phyloP scores from a whole-genome alignment of 2,113 vertebrate species.

The Ameiurus melas region DNA sequence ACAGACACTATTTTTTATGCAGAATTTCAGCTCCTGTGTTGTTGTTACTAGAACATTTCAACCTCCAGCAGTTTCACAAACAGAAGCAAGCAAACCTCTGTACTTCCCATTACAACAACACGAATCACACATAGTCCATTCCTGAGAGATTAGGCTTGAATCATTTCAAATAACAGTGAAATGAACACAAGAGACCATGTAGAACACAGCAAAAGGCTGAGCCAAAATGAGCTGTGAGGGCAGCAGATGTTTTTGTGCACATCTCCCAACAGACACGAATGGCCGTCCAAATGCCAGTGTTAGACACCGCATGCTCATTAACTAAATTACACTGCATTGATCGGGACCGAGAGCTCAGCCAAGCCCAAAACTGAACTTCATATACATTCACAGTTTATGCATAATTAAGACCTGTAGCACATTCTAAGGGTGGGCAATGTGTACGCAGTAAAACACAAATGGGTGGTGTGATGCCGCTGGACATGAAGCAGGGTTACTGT shows the following conservation, averaged over 20 bases:
- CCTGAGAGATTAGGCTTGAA: conserved; percentile 35
- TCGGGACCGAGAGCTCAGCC: conserved; percentile 32
- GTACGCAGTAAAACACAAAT: not conserved
- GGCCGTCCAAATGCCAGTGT: conserved; percentile 56
- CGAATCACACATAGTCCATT: not conserved
- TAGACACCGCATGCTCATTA: conserved; percentile 37
- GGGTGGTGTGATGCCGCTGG: not conserved
- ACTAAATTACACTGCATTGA: conserved; percentile 44
- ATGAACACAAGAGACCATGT: conserved; percentile 26
- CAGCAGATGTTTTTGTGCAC: conserved; percentile 62
- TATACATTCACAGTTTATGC: conserved; percentile 15
- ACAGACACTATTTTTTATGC: not conserved
- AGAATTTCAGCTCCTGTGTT: not conserved
- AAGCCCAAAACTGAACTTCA: conserved; percentile 21
- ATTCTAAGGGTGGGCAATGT: not conserved
- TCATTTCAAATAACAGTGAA: conserved; percentile 29
- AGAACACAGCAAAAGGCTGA: conserved; percentile 46
- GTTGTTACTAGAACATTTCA: not conserved
- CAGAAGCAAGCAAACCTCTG: not conserved
- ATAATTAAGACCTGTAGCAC: not conserved
- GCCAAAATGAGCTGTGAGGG: conserved; percentile 64
- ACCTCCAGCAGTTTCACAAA: not conserved
- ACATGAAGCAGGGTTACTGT: not conserved
- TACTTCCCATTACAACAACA: not conserved
- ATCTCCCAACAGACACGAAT: conserved; percentile 56